Percentiles rank a stretch among this genome's conserved stretches.
These are phyloP conservation scores for Coracopsis vasa DNA, from an alignment of 2,113 vertebrate genomes.

Conservation along the genomic window DNA sequence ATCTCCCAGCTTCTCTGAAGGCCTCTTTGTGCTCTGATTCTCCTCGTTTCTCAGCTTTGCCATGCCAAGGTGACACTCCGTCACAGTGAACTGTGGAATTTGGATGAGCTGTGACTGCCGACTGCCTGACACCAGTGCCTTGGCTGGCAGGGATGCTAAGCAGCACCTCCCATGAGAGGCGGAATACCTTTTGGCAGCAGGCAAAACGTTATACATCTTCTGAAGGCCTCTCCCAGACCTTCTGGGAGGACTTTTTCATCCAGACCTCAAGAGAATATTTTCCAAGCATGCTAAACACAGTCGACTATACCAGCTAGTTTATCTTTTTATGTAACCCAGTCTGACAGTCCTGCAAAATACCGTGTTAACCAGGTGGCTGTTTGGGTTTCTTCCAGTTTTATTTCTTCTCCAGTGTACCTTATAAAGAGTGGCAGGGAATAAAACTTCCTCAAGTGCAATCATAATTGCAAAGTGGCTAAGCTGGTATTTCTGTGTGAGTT, in stretches of 20 bases:
- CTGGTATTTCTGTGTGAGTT: not conserved
- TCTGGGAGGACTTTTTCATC: not conserved
- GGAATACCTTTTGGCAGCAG: not conserved
- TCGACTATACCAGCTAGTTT: not conserved
- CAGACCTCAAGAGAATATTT: not conserved
- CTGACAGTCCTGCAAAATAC: not conserved
- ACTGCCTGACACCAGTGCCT: not conserved
- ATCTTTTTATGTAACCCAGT: not conserved
- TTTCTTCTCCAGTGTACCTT: not conserved
- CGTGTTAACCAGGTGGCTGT: not conserved
- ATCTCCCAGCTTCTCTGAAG: not conserved
- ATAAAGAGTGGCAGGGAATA: not conserved
- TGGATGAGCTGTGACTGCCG: not conserved
- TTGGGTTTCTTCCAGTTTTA: not conserved
- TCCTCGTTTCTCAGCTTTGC: not conserved
- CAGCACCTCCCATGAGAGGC: not conserved
- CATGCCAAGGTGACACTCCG: not conserved
- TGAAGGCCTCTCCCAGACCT: not conserved
- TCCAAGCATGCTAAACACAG: not conserved
- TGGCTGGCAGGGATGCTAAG: not conserved
- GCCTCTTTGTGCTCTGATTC: not conserved
- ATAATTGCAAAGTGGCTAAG: not conserved
- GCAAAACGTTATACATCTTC: not conserved
- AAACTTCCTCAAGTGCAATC: not conserved
- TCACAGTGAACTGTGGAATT: not conserved